These are phyloP conservation scores for Pseudoips prasinana DNA, from an alignment of 2,888 invertebrate species.

Conservation along the genomic window DNA sequence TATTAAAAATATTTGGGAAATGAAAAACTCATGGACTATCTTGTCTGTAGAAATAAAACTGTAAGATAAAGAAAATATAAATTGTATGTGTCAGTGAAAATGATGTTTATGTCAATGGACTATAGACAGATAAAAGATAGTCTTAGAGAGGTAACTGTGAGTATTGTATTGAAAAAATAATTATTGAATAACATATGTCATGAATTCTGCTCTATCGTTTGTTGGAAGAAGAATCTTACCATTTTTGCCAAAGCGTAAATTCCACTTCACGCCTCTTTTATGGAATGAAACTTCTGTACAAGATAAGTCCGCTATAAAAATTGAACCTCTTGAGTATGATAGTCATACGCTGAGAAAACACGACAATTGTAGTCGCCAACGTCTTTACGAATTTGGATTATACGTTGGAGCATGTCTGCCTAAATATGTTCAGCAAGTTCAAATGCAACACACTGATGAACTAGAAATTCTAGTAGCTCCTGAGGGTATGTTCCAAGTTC, in stretches of 20 bases:
- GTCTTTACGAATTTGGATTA: slow-evolving; percentile 65
- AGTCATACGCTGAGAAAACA: slow-evolving; percentile 55
- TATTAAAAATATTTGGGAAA: too few species aligned
- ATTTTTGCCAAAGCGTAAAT: slow-evolving; percentile 2
- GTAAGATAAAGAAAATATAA: too few species aligned
- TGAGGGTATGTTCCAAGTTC: slow-evolving; percentile 57
- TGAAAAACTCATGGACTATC: too few species aligned
- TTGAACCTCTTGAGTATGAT: slow-evolving; percentile 42
- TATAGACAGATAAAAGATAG: too few species aligned
- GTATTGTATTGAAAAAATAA: too few species aligned
- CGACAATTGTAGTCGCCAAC: slow-evolving; percentile 55
- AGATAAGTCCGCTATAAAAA: too few species aligned
- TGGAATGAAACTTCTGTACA: slow-evolving; percentile 4
- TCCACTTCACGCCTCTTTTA: slow-evolving; percentile 1
- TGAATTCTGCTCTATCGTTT: slow-evolving; percentile 15
- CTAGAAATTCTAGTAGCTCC: slow-evolving; percentile 64
- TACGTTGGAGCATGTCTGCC: slow-evolving; percentile 70
- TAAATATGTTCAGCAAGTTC: slow-evolving; percentile 67
- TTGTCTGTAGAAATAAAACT: too few species aligned
- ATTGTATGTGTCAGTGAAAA: too few species aligned
- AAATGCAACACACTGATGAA: slow-evolving; percentile 65
- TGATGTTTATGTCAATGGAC: too few species aligned
- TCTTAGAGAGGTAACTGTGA: too few species aligned
- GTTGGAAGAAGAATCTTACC: slow-evolving; percentile 2
- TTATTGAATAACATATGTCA: too few species aligned